phyloP scores from a whole-genome alignment of 2,113 vertebrate genomes.

The Crotalus tigris region DNA sequence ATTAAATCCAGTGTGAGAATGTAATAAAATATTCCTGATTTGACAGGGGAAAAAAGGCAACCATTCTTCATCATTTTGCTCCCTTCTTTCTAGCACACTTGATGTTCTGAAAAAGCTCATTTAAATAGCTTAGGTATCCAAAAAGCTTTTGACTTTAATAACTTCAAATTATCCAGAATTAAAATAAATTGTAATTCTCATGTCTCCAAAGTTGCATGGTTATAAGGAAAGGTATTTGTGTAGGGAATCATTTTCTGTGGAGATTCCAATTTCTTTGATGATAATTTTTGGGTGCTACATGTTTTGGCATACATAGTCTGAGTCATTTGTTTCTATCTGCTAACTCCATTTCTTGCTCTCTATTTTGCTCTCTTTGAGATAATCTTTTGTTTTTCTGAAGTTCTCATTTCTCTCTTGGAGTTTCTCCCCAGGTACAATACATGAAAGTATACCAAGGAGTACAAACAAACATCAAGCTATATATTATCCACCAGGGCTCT shows the following conservation, averaged over 20 bases:
- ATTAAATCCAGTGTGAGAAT: not conserved
- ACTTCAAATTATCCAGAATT: not conserved
- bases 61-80: not conserved
- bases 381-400: not conserved
- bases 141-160: not conserved
- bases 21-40: not conserved
- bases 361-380: not conserved
- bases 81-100: not conserved
- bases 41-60: not conserved
- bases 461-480: not conserved
- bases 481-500: not conserved
- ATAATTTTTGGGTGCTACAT: not conserved
- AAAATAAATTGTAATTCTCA: not conserved
- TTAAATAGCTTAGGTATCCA: not conserved
- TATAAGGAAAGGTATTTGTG: not conserved
- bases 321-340: not conserved
- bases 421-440: not conserved
- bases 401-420: not conserved
- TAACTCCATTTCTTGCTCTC: not conserved
- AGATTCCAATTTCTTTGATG: not conserved
- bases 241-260: not conserved
- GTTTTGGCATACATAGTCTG: not conserved
- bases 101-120: not conserved
- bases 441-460: not conserved
- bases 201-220: not conserved